Evolutionary conservation across 2,113 vertebrate species (phyloP).

Genomic region (Otolemur garnettii): DNA sequence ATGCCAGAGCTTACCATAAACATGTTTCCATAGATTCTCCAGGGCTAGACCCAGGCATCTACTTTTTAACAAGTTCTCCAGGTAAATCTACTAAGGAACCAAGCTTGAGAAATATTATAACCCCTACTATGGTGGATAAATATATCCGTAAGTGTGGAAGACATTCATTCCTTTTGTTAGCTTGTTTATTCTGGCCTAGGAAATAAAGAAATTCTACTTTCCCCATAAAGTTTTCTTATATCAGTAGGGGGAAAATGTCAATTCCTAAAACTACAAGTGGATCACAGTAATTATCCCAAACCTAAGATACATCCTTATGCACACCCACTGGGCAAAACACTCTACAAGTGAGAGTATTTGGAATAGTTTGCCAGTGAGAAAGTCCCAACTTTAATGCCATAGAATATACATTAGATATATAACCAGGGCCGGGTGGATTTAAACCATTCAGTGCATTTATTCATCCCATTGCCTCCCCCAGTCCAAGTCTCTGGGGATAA

Average conservation of each 20-base stretch:
- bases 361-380: neutral
- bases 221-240: neutral
- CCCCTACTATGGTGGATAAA: too few species aligned
- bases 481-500: too few species aligned
- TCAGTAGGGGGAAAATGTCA: fast-evolving
- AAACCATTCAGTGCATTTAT: too few species aligned
- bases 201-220: neutral
- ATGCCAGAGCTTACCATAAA: neutral
- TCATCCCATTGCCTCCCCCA: too few species aligned
- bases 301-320: neutral
- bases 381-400: fast-evolving
- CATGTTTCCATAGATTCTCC: neutral
- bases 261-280: neutral
- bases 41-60: too few species aligned
- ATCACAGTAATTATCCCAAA: neutral
- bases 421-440: neutral
- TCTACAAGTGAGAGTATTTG: fast-evolving
- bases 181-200: neutral
- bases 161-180: neutral
- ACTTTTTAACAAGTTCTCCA: neutral
- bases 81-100: neutral
- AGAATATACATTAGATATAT: fast-evolving
- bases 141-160: neutral
- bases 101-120: neutral
- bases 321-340: neutral